Evolutionary conservation across 1,140 invertebrate genomes (phyloP).

Genomic region (Drosophila novamexicana): DNA sequence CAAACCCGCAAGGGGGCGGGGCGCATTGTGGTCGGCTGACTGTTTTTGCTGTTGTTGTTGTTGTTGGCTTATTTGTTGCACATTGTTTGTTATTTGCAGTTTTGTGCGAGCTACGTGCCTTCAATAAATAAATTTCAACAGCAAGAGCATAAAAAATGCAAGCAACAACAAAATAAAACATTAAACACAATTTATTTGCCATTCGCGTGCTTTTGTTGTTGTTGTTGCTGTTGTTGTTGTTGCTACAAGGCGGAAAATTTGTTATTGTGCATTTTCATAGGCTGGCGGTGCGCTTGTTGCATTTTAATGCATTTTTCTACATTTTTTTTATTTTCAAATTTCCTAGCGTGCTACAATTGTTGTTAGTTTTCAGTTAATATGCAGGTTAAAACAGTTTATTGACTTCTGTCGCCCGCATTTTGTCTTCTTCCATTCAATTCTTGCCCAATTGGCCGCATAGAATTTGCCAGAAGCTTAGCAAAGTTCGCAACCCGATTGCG

Average conservation of each 20-base stretch:
- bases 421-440: slow-evolving; percentile 27
- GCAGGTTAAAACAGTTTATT: slow-evolving; percentile 81
- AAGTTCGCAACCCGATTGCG: slow-evolving; percentile 61
- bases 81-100: slow-evolving; percentile 35
- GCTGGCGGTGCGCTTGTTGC: slow-evolving; percentile 46
- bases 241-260: slow-evolving; percentile 74
- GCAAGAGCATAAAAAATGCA: slow-evolving; percentile 29
- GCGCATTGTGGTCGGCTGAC: slow-evolving; percentile 59
- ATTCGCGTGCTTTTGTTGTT: neutral
- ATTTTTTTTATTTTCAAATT: slow-evolving; percentile 55
- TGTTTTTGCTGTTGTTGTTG: slow-evolving; percentile 36
- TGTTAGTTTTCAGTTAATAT: slow-evolving; percentile 39
- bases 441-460: slow-evolving; percentile 33
- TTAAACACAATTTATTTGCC: slow-evolving; percentile 61
- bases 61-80: slow-evolving; percentile 34
- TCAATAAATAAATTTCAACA: slow-evolving; percentile 63
- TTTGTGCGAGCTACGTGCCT: slow-evolving; percentile 62
- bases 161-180: slow-evolving; percentile 40
- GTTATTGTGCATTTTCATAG: slow-evolving; percentile 72
- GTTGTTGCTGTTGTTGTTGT: neutral
- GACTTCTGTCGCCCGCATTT: slow-evolving; percentile 60
- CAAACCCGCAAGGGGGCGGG: slow-evolving; percentile 21
- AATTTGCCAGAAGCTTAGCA: slow-evolving; percentile 54
- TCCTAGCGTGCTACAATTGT: slow-evolving; percentile 41
- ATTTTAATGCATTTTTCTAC: slow-evolving; percentile 69